Conservation (phyloP, 2,888 invertebrate species). For the Melipona beecheii region DNA sequence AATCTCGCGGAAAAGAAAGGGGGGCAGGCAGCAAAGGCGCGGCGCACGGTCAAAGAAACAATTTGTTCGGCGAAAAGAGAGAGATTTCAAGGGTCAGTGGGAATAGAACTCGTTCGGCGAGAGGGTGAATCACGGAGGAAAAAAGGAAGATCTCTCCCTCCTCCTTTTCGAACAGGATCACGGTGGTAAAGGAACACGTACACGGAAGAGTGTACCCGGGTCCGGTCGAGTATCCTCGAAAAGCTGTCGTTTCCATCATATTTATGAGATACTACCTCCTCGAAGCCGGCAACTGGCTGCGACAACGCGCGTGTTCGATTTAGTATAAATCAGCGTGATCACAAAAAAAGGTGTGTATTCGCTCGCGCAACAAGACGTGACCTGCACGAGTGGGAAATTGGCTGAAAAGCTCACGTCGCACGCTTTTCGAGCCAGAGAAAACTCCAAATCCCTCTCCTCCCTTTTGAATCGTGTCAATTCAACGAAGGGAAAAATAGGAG, state of each 20-base stretch:
- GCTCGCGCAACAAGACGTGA: slow-evolving; percentile 61
- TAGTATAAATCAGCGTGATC: slow-evolving; percentile 48
- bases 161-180: slow-evolving; percentile 40
- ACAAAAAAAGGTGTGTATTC: slow-evolving; percentile 11
- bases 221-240: slow-evolving; percentile 27
- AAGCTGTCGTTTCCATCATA: slow-evolving; percentile 39
- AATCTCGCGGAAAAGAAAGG: no score
- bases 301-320: neutral
- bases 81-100: slow-evolving; percentile 44
- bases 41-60: slow-evolving; percentile 28
- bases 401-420: slow-evolving; percentile 66
- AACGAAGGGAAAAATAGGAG: slow-evolving; percentile 1
- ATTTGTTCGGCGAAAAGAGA: slow-evolving; percentile 33
- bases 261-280: slow-evolving; percentile 52
- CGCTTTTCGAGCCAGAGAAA: slow-evolving; percentile 66
- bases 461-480: slow-evolving; percentile 67
- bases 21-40: no score
- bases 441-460: slow-evolving; percentile 45
- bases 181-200: slow-evolving; percentile 20
- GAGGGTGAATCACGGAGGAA: neutral
- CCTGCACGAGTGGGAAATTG: slow-evolving; percentile 64
- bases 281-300: slow-evolving; percentile 6
- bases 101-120: slow-evolving; percentile 10
- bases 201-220: neutral
- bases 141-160: slow-evolving; percentile 37